Evolutionary conservation across 2,797 vertebrate species (phyloP), one percentile per base, ranked within the genome.

Genomic region (Salarias fasciatus): DNA sequence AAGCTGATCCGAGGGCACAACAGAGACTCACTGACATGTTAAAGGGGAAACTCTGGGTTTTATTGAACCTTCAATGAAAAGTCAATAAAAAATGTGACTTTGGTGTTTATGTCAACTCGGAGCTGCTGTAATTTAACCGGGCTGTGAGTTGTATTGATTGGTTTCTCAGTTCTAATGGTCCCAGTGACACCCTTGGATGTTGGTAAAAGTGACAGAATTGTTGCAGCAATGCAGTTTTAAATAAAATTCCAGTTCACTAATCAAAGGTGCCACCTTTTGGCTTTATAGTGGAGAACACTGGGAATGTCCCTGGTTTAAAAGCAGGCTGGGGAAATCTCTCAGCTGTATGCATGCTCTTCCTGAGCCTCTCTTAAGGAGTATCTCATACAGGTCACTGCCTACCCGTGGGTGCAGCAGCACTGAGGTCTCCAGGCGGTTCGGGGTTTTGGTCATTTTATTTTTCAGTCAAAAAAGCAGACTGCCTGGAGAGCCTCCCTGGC

Each of bases 1-100:
- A 18, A 30, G 47, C 45, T 51, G 40, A 62, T 58, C 40, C 45
- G 31, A 61, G 63, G 50, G 59, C 36, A 33, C 42, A 67, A 54
- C 45, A n/a, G 53, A 48, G 65, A 58, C 38, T 9, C 5, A 15
- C 51, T 44, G 41, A 51, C 66, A 62, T 53, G 46, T 62, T 70
- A 64, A 63, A 58, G 41, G 63, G 11, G 42, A 28, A 53, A 63
- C 46, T 58, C 33, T n/a, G 43, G 40, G 12, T 77, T 80, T 66
- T 60, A 77, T 59, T 53, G 47, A 30, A 33, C 48, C 12, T 64
- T 45, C 53, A 78, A 75, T 71, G 55, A 65, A 69, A 69, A 73
- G 65, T 77, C 59, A 62, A 72, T 78, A 69, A 68, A 75, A n/a
- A 78, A 71, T 62, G 42, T 55, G 61, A 50, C 54, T 71, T 68